phyloP scores from a whole-genome alignment of 2,113 vertebrate species.

The Mesoclemmys tuberculata region DNA sequence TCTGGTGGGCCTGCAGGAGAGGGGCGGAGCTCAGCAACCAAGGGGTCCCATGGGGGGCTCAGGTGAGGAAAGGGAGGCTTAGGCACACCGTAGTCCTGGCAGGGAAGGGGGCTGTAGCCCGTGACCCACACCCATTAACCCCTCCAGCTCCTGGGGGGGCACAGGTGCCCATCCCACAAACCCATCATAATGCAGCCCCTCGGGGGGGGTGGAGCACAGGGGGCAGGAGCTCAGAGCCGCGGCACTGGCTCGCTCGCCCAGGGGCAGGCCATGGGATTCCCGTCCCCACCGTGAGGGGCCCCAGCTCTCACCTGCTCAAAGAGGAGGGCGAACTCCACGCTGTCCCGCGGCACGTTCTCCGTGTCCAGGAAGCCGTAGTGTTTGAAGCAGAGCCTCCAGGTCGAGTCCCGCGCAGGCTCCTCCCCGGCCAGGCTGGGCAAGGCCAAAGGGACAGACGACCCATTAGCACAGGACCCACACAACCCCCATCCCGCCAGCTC shows the following conservation, averaged over 20 bases:
- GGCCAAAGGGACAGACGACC: neutral
- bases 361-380: slow-evolving; percentile 91
- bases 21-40: neutral
- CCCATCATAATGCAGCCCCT: too few relatives aligned
- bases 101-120: neutral
- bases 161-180: too few relatives aligned
- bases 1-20: slow-evolving; percentile 85
- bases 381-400: slow-evolving; percentile 90
- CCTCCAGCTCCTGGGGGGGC: too few relatives aligned
- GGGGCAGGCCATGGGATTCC: neutral
- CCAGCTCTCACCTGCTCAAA: slow-evolving; percentile 88
- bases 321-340: slow-evolving; percentile 91
- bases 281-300: rapidly evolving
- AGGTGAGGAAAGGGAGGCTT: too few relatives aligned
- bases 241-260: neutral
- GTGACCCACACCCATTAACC: too few relatives aligned
- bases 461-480: neutral
- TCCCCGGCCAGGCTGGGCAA: slow-evolving; percentile 79
- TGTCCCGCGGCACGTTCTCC: slow-evolving; percentile 87
- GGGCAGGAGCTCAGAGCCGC: neutral
- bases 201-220: neutral
- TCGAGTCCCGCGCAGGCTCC: slow-evolving; percentile 79
- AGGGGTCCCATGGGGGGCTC: too few relatives aligned
- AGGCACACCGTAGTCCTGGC: neutral
- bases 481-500: neutral